These are phyloP conservation scores for Diabrotica virgifera DNA, from an alignment of 1,140 invertebrate species.

Conservation along the genomic window DNA sequence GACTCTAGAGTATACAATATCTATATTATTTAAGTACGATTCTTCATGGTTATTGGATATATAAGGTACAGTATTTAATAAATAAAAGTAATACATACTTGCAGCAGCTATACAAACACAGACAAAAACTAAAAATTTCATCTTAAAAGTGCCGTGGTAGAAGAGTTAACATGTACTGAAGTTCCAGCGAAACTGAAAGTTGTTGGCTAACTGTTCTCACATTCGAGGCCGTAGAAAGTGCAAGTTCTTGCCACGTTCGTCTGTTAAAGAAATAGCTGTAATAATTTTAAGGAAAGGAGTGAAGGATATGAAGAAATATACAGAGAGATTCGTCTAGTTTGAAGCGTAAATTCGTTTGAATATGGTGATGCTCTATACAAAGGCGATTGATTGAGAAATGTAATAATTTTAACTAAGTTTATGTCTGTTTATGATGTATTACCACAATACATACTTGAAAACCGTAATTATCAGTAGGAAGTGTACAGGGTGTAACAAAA, in stretches of 20 bases:
- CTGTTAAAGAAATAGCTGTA: neutral
- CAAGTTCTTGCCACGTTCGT: neutral
- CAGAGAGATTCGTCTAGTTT: neutral
- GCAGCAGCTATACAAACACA: neutral
- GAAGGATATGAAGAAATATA: neutral
- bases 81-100: neutral
- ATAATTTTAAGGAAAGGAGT: neutral
- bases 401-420: too few species aligned
- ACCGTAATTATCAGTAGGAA: too few species aligned
- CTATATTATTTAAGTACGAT: too few species aligned
- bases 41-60: too few species aligned
- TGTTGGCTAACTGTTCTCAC: neutral
- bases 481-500: too few species aligned
- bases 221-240: neutral
- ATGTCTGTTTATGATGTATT: too few species aligned
- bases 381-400: too few species aligned
- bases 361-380: too few species aligned
- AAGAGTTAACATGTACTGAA: neutral
- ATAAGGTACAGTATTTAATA: neutral
- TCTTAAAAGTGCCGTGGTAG: neutral
- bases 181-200: neutral
- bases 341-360: too few species aligned
- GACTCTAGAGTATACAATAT: too few species aligned
- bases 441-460: too few species aligned
- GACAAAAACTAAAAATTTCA: slow-evolving; percentile 1